Evolutionary conservation across 1,140 invertebrate species (phyloP).

Genomic region (Andricus grossulariae): DNA sequence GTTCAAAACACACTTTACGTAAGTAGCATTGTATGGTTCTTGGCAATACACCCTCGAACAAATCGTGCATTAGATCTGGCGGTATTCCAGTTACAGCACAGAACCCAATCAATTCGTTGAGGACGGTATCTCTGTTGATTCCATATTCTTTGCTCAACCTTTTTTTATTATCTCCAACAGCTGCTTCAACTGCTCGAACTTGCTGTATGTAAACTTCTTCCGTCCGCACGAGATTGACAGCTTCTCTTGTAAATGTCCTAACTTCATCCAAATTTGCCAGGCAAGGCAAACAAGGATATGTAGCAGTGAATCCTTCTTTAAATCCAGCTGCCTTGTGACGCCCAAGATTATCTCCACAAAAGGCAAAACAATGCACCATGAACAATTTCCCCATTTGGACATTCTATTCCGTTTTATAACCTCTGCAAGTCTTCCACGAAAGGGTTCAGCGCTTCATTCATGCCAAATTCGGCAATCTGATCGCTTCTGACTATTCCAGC

Average conservation of each 20-base stretch:
- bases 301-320: neutral
- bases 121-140: neutral
- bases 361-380: neutral
- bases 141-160: neutral
- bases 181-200: neutral
- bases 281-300: neutral
- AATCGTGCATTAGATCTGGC: constrained; percentile 39
- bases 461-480: neutral
- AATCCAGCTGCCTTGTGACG: neutral
- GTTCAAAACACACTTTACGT: neutral
- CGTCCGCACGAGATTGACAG: neutral
- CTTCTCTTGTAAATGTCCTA: neutral
- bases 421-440: neutral
- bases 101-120: neutral
- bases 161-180: neutral
- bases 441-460: neutral
- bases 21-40: constrained; percentile 32
- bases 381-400: neutral
- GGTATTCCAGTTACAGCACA: neutral
- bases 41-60: constrained; percentile 36
- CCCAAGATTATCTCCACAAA: neutral
- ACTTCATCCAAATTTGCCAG: neutral
- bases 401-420: neutral
- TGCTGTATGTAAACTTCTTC: neutral
- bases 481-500: neutral